Evolutionary conservation across 2,113 vertebrate species (phyloP), one percentile per base, ranked within the genome.

Genomic region (Xiphias gladius): DNA sequence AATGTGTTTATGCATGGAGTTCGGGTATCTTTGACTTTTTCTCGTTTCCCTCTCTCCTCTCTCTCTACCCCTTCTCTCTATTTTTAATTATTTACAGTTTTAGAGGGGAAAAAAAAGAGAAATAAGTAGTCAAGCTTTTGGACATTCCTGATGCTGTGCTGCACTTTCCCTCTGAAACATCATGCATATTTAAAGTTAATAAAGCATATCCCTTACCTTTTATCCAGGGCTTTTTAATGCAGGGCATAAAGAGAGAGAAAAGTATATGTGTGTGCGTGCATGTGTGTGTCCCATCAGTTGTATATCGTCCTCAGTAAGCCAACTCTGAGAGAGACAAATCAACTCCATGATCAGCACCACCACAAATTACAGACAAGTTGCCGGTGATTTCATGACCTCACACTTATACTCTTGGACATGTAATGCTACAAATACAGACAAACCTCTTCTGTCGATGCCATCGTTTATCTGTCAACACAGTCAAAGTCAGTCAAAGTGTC

Each of bases 151-250:
- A 94, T 91, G 90, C 84, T 85, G 73, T 77, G 92, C 93, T 84
- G 91, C 92, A 93, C 94, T 94, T 94, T 92, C 88, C 86, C 90
- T 93, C 93, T 90, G 93, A 94, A 95, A 94, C 91, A 89, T 94
- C 94, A 95, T 95, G 91, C 94, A 96, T 95, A 94, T 95, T 94
- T 95, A 93, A 95, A 94, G 88, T 95, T 95, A 95, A 95, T 95
- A 95, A 95, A 94, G 92, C 91, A 91, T 84, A 92, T 93, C 92
- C 90, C 92, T 94, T 93, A 94, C 94, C 91, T 95, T 95, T 94
- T 94, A 95, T 94, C 93, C 88, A 65, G 83, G 88, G 86, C 72
- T 92, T 90, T 93, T 93, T 92, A 93, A 92, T 88, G 87, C 80
- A 67, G 48, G 71, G 86, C 88, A 79, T 90, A 89, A 83, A 88